Evolutionary conservation across 2,888 invertebrate species (phyloP), one percentile per base, ranked within the genome.

Genomic region (Odontothrips loti): DNA sequence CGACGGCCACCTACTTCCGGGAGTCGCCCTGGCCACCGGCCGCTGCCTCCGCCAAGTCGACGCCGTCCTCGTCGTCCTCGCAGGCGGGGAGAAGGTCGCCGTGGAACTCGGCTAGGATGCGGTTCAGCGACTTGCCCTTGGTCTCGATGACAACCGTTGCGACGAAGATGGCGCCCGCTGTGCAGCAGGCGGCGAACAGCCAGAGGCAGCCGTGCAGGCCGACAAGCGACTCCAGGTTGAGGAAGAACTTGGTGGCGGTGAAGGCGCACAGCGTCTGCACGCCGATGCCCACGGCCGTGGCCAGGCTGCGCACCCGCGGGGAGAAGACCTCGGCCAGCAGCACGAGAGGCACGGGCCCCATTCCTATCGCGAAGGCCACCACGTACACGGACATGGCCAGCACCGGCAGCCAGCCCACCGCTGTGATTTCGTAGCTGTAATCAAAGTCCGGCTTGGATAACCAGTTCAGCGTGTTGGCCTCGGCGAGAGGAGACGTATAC

Each of bases 261-360:
- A 87, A 87, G 10, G 85, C 85, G 34, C 84, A 80, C 0, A 82
- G 1, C 87, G 87, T 87, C n/a, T 86, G 83, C 80, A 83, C 82
- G 0, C 84, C 34, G 47, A 85, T 82, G 0, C 85, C 84, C 1
- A 86, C 48, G 0, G 85, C 85, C 48, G 84, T 85, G 0, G 85
- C 86, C 29, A 86, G 47, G 10, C 85, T 84, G 3, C 85, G 79
- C 0, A 87, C 80, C 10, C 87, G 86, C 1, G 85, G 80, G 4
- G 84, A 84, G 82, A 91, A 90, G 82, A 91, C 88, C 84, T 91
- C 91, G 0, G 89, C 87, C 0, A 87, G 86, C 0, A 91, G 84
- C 1, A 91, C 87, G 12, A 90, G 88, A 0, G 90, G 89, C 0
- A 89, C 87, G 0, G 90, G 90, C 79, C 89, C 89, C 63, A 91